Evolutionary conservation across 2,888 invertebrate genomes (phyloP).

Genomic region (Conus canariensis): DNA sequence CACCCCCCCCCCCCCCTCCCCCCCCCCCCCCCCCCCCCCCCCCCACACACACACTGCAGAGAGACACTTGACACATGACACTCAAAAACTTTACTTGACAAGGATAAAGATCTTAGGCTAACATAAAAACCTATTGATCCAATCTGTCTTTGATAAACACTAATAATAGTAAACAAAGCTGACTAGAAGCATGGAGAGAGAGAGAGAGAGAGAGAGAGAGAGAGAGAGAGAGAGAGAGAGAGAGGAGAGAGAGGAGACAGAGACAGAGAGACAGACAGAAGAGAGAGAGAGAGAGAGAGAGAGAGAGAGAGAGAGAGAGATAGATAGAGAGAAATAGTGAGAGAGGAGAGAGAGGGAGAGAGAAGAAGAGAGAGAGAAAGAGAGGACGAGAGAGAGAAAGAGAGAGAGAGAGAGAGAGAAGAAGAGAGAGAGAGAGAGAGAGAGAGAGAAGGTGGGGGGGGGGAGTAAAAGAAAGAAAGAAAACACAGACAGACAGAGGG

Average conservation of each 20-base stretch:
- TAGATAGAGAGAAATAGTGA: neutral
- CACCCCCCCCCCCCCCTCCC: too few relatives aligned
- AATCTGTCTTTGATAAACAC: too few relatives aligned
- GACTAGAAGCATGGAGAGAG: neutral
- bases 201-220: neutral
- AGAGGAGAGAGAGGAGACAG: neutral
- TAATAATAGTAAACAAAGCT: too few relatives aligned
- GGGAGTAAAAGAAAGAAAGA: too few relatives aligned
- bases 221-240: neutral
- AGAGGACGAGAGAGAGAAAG: neutral
- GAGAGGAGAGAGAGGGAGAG: neutral
- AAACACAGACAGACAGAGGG: too few relatives aligned
- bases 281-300: constrained; percentile 18
- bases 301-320: constrained; percentile 7
- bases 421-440: neutral
- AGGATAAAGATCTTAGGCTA: too few relatives aligned
- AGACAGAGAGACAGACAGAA: neutral
- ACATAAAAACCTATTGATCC: too few relatives aligned
- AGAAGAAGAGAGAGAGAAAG: neutral
- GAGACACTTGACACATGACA: too few relatives aligned
- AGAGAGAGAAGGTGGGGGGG: neutral
- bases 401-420: neutral
- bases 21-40: too few relatives aligned
- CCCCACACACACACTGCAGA: too few relatives aligned
- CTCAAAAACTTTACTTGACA: too few relatives aligned